These are phyloP conservation scores for Coendou prehensilis DNA, from an alignment of 2,797 vertebrate genomes.

Conservation along the genomic window DNA sequence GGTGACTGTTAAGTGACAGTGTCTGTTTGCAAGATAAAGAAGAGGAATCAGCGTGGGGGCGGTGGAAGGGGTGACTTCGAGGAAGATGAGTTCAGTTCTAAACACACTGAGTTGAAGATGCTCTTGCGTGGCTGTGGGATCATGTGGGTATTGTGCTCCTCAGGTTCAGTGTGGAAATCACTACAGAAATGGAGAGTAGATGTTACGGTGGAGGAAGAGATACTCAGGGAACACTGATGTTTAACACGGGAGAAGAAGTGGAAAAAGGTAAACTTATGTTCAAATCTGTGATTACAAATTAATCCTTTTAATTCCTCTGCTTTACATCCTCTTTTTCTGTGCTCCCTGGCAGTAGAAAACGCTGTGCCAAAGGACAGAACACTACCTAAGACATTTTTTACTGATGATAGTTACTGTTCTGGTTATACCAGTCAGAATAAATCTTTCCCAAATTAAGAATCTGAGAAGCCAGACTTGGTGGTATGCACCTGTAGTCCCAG, in stretches of 20 bases:
- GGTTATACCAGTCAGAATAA: not conserved
- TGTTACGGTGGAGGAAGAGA: not conserved
- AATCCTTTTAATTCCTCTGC: not conserved
- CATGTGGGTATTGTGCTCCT: not conserved
- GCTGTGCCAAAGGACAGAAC: not conserved
- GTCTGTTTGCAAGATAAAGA: not conserved
- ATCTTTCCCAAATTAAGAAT: not conserved
- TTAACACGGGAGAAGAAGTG: not conserved
- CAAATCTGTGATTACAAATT: not conserved
- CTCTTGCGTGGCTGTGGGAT: not conserved
- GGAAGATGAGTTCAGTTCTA: not conserved
- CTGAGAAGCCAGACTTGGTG: not conserved
- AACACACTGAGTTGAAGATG: not conserved
- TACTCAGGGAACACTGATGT: not conserved
- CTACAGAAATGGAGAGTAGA: not conserved
- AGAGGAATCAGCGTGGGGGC: not conserved
- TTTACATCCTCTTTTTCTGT: not conserved
- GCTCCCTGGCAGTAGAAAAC: not conserved
- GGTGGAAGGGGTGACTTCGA: not conserved
- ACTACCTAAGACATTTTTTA: not conserved
- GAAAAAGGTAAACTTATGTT: not conserved
- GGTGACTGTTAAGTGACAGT: not conserved
- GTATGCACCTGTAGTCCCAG: not conserved
- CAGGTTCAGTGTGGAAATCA: not conserved
- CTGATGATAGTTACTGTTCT: not conserved